Evolutionary conservation across 2,113 vertebrate species (phyloP).

Genomic region (Delphinapterus leucas): DNA sequence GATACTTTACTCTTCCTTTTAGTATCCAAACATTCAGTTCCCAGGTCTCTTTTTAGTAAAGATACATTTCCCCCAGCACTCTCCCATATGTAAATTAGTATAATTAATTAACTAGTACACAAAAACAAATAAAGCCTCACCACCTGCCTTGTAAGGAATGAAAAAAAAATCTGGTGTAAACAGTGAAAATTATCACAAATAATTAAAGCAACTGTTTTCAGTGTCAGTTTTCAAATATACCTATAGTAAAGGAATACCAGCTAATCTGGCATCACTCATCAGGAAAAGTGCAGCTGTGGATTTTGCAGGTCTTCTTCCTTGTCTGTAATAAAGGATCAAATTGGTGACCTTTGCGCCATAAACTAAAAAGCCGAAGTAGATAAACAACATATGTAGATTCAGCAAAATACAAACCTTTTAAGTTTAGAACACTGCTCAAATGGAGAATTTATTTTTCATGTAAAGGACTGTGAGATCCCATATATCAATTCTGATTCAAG

Average conservation of each 20-base stretch:
- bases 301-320: neutral
- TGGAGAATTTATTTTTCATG: neutral
- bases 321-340: neutral
- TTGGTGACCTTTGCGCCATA: neutral
- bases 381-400: neutral
- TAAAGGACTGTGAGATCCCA: neutral
- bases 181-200: neutral
- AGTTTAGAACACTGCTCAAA: neutral
- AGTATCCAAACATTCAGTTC: neutral
- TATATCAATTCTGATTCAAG: neutral
- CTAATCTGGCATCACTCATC: neutral
- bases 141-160: neutral
- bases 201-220: neutral
- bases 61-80: neutral
- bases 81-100: neutral
- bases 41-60: neutral
- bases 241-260: neutral
- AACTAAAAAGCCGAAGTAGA: neutral
- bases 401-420: neutral
- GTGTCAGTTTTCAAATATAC: neutral
- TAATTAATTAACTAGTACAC: neutral
- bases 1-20: neutral
- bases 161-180: neutral
- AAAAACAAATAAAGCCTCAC: neutral
- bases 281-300: neutral